Evolutionary conservation across 2,113 vertebrate species (phyloP), one percentile per base, ranked within the genome.

Genomic region (Camelus bactrianus): DNA sequence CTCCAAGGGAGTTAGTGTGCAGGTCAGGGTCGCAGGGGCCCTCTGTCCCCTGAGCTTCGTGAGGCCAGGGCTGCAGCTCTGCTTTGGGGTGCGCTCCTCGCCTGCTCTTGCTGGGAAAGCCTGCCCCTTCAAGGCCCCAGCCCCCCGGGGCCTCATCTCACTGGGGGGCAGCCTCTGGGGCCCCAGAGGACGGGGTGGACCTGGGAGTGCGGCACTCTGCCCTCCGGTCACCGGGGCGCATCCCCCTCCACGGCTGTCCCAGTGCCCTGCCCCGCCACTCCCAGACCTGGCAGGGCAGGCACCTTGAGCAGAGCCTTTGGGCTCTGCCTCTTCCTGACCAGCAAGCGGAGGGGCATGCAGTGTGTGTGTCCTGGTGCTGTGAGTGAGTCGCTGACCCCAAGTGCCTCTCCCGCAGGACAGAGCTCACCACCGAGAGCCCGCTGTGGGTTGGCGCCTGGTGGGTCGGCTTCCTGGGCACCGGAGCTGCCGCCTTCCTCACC

Each of bases 391-490:
- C n/a, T 93, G 87, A 96, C 52, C 48, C 32, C 64, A 0, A 3
- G 6, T 0, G 6, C 16, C 42, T 89, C 16, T n/a, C 60, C 73
- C 7, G 64, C 98, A 99, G 99, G 79, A 98, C 98, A 0, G 95
- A 98, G 86, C 98, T 99, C 70, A 98, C 99, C 30, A 99, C 99
- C 0, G 99, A 99, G 84, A 99, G 99, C 97, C 99, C 99, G 0
- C 98, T 99, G 42, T 99, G 99, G 99, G 99, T 99, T 0, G 99
- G 99, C 0, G 99, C 99, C 0, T 99, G 99, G 99, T 99, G 99
- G 99, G 98, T 99, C 0, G 99, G 99, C 32, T 99, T 99, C 97
- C 98, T 99, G 2, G 99, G 98, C 0, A 98, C 99, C 0, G 99
- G 99, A 35, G 99, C 98, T 0, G 99, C 99, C 0, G 98, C 99